These are phyloP conservation scores for Drosophila limbata DNA, from an alignment of 2,888 invertebrate species.

Conservation along the genomic window DNA sequence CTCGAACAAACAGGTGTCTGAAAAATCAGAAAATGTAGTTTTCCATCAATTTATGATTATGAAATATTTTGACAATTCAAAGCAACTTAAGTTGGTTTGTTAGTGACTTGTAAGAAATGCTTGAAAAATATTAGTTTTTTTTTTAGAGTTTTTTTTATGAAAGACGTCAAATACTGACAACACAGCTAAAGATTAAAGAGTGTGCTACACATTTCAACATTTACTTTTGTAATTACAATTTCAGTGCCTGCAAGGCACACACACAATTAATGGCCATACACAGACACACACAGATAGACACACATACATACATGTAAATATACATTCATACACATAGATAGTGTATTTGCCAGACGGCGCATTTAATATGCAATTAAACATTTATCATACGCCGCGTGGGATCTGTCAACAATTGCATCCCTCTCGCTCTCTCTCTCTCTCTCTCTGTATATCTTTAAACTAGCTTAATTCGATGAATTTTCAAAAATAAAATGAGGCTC, in stretches of 20 bases:
- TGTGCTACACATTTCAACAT: constrained; percentile 46
- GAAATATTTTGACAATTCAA: too few species aligned
- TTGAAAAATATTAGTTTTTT: not conserved
- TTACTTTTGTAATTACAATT: constrained; percentile 69
- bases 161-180: not conserved
- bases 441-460: constrained; percentile 1
- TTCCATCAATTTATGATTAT: too few species aligned
- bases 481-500: constrained; percentile 22
- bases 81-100: too few species aligned
- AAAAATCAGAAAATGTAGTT: too few species aligned
- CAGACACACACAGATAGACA: not conserved
- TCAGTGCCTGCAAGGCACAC: constrained; percentile 35
- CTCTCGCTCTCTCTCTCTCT: not conserved
- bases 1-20: too few species aligned
- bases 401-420: not conserved
- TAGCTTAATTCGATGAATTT: constrained; percentile 33
- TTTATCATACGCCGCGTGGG: constrained; percentile 32
- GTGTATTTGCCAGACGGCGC: constrained; percentile 13
- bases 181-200: constrained; percentile 21
- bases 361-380: constrained; percentile 61
- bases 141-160: too few species aligned
- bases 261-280: not conserved
- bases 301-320: not conserved
- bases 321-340: not conserved
- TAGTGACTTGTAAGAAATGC: too few species aligned